A percentile compares a stretch with the other conserved stretches of the same genome.
These are phyloP conservation scores for Bombus affinis DNA, from an alignment of 1,140 invertebrate species.

Conservation along the genomic window DNA sequence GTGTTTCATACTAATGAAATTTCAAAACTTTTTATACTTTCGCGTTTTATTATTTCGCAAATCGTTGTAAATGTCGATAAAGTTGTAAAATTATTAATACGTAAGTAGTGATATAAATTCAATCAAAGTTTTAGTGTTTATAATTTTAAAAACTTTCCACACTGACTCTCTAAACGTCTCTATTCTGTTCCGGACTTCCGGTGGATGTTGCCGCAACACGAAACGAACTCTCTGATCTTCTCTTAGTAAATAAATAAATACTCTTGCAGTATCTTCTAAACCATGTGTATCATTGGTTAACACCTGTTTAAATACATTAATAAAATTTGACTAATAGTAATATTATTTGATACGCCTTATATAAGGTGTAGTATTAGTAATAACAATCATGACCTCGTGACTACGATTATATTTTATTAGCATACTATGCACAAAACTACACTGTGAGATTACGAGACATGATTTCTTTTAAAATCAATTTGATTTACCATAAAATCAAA, in stretches of 20 bases:
- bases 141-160: neutral
- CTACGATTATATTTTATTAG: no score
- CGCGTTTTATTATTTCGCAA: no score
- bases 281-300: slow-evolving; percentile 93
- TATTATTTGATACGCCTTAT: no score
- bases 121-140: no score
- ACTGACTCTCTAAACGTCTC: slow-evolving; percentile 91
- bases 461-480: neutral
- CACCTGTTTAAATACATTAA: slow-evolving; percentile 82
- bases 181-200: slow-evolving; percentile 91
- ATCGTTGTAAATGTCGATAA: no score
- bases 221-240: slow-evolving; percentile 97
- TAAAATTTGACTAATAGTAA: neutral
- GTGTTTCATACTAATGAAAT: no score
- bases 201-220: slow-evolving; percentile 93
- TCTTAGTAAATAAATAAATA: slow-evolving; percentile 94
- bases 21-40: no score
- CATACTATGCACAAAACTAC: neutral
- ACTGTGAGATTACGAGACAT: neutral
- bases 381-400: no score
- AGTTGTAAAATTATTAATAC: no score
- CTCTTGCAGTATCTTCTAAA: slow-evolving; percentile 89
- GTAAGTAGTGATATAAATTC: no score
- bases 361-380: no score
- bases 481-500: slow-evolving; percentile 92